Base-by-base conservation (phyloP, 2,113 vertebrate genomes). In the Amia ocellicauda region DNA sequence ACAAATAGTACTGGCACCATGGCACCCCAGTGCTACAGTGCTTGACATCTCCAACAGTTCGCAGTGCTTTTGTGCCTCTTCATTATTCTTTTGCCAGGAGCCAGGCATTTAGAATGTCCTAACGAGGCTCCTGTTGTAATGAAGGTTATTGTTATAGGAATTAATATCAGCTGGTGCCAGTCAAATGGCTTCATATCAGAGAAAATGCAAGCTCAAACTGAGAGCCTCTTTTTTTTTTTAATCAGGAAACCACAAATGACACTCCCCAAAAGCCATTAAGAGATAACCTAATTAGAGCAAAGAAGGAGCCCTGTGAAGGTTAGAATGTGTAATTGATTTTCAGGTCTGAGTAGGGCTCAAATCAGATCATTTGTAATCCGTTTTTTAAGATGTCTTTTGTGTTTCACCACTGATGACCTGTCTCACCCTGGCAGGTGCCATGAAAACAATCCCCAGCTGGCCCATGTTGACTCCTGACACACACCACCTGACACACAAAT, bases 251-350 rank as follows among this genome's bases (percentile, higher is more conserved):
- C 17, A n/a, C 10, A 58, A 31, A 58, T 9, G 29, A 58, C 29
- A 36, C 28, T 22, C 31, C 55, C n/a, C 29, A 19, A 58, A 29
- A 31, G n/a, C 29, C 14, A 16, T 36, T 58, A 9, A 2, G 7
- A 27, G 53, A 55, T 55, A 55, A 28, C 24, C 53, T 55, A 55
- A 55, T 55, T 55, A 55, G 26, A 55, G 53, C 4, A 2, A 47
- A 47, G 43, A 47, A 47, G 43, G 13, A 14, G n/a, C 26, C 29
- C 14, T 3, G 9, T 27, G n/a, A 40, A 3, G 55, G 55, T 3
- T 58, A 4, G 3, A 40, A 11, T 9, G n/a, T 58, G 28, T 40
- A 36, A 58, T 19, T 58, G 55, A 58, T 40, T 40, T 22, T 13
- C 29, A 40, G 26, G 28, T 29, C 55, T 40, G 4, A 10, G 7